Evolutionary conservation across 2,113 vertebrate species (phyloP).

Genomic region (Emydocephalus ijimae): DNA sequence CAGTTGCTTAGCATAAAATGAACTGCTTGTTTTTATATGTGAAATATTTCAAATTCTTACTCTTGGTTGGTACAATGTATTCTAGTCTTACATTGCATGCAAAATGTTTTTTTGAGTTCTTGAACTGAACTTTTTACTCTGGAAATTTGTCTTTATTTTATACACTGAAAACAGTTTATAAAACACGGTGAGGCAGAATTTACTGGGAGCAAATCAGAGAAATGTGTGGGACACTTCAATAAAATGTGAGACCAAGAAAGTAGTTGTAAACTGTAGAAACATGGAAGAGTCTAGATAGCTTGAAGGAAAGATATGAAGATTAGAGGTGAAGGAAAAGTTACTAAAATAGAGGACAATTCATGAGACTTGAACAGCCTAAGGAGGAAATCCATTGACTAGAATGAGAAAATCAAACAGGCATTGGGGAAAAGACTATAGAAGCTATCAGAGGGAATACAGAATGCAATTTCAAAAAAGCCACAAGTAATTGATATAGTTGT

Average conservation of each 20-base stretch:
- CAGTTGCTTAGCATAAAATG: background rate
- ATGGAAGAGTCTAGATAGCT: background rate
- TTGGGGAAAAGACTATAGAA: background rate
- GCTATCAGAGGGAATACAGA: background rate
- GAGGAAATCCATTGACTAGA: background rate
- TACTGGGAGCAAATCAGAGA: background rate
- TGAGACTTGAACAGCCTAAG: background rate
- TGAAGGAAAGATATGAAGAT: background rate
- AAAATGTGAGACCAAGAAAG: background rate
- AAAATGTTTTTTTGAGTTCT: background rate
- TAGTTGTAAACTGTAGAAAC: background rate
- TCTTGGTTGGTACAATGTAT: background rate
- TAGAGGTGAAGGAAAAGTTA: background rate
- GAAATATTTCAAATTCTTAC: background rate
- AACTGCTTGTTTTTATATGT: background rate
- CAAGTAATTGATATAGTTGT: background rate
- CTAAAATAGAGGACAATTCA: background rate
- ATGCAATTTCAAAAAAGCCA: background rate
- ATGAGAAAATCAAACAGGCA: background rate
- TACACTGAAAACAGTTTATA: background rate
- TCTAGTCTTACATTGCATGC: background rate
- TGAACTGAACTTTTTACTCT: background rate
- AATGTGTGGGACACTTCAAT: background rate
- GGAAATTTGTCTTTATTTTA: background rate
- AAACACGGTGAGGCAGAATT: background rate